Conservation (phyloP, 2,888 invertebrate species). For the Phaonia tiefii region DNA sequence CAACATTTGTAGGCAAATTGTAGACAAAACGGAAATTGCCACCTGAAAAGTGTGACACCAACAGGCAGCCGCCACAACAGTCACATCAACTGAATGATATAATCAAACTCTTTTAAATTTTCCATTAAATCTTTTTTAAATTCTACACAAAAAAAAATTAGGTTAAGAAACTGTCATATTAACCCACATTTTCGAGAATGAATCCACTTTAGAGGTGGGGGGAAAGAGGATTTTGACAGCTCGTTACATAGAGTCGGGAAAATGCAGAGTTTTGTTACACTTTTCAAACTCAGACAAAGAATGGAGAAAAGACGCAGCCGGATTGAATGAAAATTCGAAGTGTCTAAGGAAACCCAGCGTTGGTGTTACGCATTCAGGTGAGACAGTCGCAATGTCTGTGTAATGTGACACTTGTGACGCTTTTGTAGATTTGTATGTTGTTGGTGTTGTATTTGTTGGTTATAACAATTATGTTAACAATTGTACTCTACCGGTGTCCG, state of each 20-base stretch:
- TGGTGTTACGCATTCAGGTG: too few species aligned
- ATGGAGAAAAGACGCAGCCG: neutral
- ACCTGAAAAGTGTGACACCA: slow-evolving; percentile 43
- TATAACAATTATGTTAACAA: slow-evolving; percentile 41
- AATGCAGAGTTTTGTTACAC: slow-evolving; percentile 13
- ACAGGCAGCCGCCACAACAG: neutral
- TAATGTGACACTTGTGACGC: slow-evolving; percentile 40
- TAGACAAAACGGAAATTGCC: slow-evolving; percentile 67
- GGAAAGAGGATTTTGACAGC: slow-evolving; percentile 5
- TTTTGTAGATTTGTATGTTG: neutral
- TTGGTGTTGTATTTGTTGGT: neutral
- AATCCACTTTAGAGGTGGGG: neutral
- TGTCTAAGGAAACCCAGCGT: neutral
- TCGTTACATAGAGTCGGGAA: too few species aligned
- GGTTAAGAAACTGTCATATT: slow-evolving; percentile 62
- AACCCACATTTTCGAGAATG: slow-evolving; percentile 66
- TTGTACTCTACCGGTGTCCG: neutral
- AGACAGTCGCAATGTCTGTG: neutral
- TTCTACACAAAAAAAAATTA: slow-evolving; percentile 36
- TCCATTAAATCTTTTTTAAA: slow-evolving; percentile 53
- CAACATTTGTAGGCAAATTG: slow-evolving; percentile 62
- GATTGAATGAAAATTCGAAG: too few species aligned
- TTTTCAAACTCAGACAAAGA: neutral
- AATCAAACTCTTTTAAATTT: slow-evolving; percentile 44
- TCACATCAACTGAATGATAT: slow-evolving; percentile 1